Conservation (phyloP, 2,797 vertebrate species). For the Picus viridis region DNA sequence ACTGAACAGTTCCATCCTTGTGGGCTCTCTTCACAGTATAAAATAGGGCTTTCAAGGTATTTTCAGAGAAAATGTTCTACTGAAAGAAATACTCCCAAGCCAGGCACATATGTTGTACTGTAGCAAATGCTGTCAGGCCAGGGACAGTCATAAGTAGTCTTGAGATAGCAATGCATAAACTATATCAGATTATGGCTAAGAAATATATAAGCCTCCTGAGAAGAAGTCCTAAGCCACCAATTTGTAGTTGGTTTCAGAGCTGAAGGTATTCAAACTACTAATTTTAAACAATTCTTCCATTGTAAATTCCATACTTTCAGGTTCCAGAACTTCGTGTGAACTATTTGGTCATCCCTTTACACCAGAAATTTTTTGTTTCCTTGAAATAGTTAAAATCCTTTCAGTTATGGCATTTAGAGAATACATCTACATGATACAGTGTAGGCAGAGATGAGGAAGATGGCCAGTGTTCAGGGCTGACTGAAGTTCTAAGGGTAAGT, state of each 20-base stretch:
- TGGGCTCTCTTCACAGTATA: background rate
- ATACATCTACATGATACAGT: background rate
- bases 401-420: background rate
- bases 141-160: background rate
- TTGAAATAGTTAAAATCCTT: background rate
- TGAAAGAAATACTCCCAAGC: background rate
- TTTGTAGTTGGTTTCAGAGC: background rate
- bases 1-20: background rate
- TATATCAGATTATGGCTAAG: background rate
- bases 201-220: background rate
- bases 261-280: background rate
- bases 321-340: background rate
- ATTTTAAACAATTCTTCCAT: background rate
- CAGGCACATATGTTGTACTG: background rate
- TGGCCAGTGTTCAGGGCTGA: background rate
- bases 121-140: background rate
- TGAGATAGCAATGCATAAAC: background rate
- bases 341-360: background rate
- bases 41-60: background rate
- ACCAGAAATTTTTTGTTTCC: background rate
- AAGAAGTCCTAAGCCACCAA: background rate
- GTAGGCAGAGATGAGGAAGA: background rate
- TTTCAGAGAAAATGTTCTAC: background rate
- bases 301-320: rapidly evolving
- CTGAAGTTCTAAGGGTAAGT: background rate